A percentile compares a stretch with the other conserved stretches of the same genome.
phyloP scores from a whole-genome alignment of 2,888 invertebrate species.

The Hemicrepidius hirtus region DNA sequence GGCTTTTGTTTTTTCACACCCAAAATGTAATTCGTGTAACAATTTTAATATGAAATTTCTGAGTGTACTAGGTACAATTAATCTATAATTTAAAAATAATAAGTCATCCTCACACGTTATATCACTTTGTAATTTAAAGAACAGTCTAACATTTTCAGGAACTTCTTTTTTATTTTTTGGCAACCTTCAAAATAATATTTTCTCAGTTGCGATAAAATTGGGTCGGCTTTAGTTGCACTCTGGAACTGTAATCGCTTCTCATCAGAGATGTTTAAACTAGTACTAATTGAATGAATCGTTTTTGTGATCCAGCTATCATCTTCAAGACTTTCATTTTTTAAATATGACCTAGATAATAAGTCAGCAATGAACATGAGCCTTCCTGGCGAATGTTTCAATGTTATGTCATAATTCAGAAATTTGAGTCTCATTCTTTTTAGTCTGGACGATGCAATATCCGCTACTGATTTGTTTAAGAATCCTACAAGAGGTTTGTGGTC shows the following conservation, averaged over 20 bases:
- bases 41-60: too few species aligned
- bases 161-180: too few species aligned
- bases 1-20: too few species aligned
- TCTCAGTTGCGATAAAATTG: constrained; percentile 37
- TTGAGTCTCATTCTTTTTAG: constrained; percentile 56
- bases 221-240: constrained; percentile 45
- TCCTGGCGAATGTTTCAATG: constrained; percentile 55
- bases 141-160: constrained; percentile 52
- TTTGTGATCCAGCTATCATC: constrained; percentile 44
- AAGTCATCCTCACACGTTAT: constrained; percentile 55
- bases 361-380: constrained; percentile 55
- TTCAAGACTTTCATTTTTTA: constrained; percentile 37
- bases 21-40: too few species aligned
- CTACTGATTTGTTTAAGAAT: constrained; percentile 56
- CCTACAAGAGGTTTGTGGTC: constrained; percentile 62
- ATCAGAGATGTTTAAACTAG: constrained; percentile 52
- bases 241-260: constrained; percentile 49
- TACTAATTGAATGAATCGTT: constrained; percentile 38
- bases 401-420: constrained; percentile 52
- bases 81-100: constrained; percentile 54
- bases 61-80: constrained; percentile 44
- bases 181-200: constrained; percentile 45
- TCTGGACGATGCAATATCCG: too few species aligned
- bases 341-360: constrained; percentile 43
- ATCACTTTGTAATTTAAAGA: constrained; percentile 58